These are phyloP conservation scores for Hydropotes inermis DNA, from an alignment of 2,113 vertebrate genomes.

Conservation along the genomic window DNA sequence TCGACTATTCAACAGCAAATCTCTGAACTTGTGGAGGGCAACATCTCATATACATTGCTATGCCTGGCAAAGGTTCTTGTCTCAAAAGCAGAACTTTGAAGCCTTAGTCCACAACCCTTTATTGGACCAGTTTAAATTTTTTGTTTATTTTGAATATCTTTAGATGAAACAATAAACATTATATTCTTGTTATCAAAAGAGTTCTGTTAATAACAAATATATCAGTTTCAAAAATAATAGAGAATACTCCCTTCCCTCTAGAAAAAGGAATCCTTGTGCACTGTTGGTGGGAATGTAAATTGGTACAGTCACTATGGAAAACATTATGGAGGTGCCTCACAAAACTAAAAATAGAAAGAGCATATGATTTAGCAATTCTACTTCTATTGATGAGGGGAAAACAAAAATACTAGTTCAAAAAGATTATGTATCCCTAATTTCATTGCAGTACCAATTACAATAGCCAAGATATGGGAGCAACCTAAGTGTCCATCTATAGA, in stretches of 20 bases:
- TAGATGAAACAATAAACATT: background rate
- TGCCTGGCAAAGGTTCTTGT: background rate
- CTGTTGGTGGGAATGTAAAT: background rate
- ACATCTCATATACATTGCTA: background rate
- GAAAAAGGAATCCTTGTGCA: background rate
- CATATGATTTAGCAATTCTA: background rate
- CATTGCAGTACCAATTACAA: background rate
- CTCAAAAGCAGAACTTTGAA: background rate
- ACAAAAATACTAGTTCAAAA: background rate
- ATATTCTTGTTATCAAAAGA: background rate
- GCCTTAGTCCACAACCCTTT: background rate
- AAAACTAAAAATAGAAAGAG: background rate
- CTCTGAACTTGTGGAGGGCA: background rate
- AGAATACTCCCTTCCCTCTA: background rate
- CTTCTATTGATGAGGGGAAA: background rate
- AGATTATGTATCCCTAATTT: background rate
- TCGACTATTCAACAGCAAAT: background rate
- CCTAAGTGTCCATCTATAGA: background rate
- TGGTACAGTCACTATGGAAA: background rate
- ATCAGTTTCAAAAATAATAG: background rate
- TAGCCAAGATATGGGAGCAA: background rate
- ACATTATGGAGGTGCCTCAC: background rate
- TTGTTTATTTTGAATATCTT: conserved; percentile 6
- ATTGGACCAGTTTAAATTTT: background rate
- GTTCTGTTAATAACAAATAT: background rate